Evolutionary conservation across 2,888 invertebrate species (phyloP), one percentile per base, ranked within the genome.

Genomic region (Anoplius nigerrimus): DNA sequence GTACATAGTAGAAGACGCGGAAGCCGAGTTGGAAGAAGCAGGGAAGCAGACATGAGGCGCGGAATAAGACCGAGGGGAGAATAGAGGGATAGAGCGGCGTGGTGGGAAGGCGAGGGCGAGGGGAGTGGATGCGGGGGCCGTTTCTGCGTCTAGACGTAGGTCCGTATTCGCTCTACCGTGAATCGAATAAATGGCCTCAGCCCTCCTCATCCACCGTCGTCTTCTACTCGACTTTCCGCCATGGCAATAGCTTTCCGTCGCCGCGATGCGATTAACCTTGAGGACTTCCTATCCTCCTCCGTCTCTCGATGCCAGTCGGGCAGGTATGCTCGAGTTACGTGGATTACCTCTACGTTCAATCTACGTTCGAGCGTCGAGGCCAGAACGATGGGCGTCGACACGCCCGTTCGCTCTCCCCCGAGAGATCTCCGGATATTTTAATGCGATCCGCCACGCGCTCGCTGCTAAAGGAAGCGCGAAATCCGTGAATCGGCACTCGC

Each of bases 241-340:
- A 69, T 62, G 68, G 60, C 68, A 74, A 76, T 80, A 72, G 67
- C 71, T 77, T 80, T 77, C 69, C 72, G 72, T 80, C 70, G 60
- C 70, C 70, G 66, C 79, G 73, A 75, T 68, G 70, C 76, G 78
- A 81, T 79, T 81, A 81, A 81, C 78, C 78, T 78, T 73, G 78
- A 76, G 79, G 66, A 75, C 80, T 79, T 79, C 69, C 79, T 72
- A 67, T 69, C 53, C 53, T 55, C 58, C 45, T 51, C 46, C 48
- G 53, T 18, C 42, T 34, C 34, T 34, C 20, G 34, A 24, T 56
- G 27, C 20, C 34, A 34, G 34, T 34, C 34, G 11, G 11, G 34
- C 11, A 13, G 34, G 34, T 34, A 34, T 13, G 34, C 20, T 63
- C 63, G 62, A 71, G 58, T 75, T 66, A 75, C 67, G 62, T 52